These are phyloP conservation scores for Pocota personata DNA, from an alignment of 2,888 invertebrate genomes.

Conservation along the genomic window DNA sequence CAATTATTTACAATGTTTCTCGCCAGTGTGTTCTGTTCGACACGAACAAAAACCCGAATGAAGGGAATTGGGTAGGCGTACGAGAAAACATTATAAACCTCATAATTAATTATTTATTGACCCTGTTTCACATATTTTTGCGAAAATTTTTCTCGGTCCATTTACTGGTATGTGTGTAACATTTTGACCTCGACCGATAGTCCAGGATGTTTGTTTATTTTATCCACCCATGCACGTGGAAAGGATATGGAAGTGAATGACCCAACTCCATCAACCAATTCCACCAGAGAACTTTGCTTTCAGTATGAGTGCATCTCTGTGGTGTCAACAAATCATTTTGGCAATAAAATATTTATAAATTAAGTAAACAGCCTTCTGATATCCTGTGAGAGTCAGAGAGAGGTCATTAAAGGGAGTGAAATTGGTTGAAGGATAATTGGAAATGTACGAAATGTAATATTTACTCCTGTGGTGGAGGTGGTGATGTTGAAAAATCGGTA, in stretches of 20 bases:
- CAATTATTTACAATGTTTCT: conserved; percentile 41
- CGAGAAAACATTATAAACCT: conserved; percentile 52
- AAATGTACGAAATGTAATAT: conserved; percentile 25
- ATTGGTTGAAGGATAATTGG: conserved; percentile 43
- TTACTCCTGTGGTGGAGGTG: not conserved
- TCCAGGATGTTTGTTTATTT: conserved; percentile 18
- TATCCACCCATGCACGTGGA: not conserved
- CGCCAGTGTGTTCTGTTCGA: not conserved
- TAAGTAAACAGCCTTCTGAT: conserved; percentile 53
- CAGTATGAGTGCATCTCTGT: conserved; percentile 55
- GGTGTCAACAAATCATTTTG: conserved; percentile 67
- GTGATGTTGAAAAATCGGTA: conserved; percentile 55
- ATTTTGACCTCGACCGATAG: conserved; percentile 40
- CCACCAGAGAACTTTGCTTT: not conserved
- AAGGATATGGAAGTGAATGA: conserved; percentile 32
- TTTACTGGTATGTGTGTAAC: not conserved
- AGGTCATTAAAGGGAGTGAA: not conserved
- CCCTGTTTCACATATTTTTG: conserved; percentile 23
- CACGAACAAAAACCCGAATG: conserved; percentile 19
- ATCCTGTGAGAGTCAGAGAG: not conserved
- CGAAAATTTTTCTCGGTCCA: not conserved
- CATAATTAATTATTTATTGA: conserved; percentile 60
- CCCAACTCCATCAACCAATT: conserved; percentile 16
- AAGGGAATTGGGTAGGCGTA: conserved; percentile 2
- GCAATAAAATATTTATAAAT: conserved; percentile 69